phyloP scores from a whole-genome alignment of 2,888 invertebrate genomes.

The Leptinotarsa peninsularis region DNA sequence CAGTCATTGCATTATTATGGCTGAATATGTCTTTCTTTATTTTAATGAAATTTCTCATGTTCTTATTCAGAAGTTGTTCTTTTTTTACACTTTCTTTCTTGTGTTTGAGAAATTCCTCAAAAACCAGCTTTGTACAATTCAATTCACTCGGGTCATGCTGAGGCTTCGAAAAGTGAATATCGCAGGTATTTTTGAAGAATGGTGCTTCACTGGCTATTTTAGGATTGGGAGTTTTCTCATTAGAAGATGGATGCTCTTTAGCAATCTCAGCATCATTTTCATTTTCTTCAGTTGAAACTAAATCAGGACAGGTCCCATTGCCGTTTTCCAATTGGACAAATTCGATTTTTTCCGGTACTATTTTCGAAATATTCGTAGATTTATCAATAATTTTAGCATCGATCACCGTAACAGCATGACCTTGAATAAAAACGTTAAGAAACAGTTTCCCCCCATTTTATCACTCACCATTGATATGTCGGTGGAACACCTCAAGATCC shows the following conservation, averaged over 20 bases:
- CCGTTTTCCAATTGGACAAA: not conserved
- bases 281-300: constrained; percentile 23
- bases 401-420: constrained; percentile 7
- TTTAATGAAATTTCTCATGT: constrained; percentile 48
- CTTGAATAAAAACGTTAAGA: not conserved
- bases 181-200: constrained; percentile 40
- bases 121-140: constrained; percentile 46
- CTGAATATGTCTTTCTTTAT: constrained; percentile 50
- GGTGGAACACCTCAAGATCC: constrained; percentile 53
- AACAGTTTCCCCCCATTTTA: not conserved
- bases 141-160: constrained; percentile 43
- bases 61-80: constrained; percentile 45
- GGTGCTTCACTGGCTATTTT: constrained; percentile 30
- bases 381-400: not conserved
- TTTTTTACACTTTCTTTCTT: constrained; percentile 43
- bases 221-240: constrained; percentile 27
- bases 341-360: not conserved
- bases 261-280: constrained; percentile 16
- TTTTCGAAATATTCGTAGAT: not conserved
- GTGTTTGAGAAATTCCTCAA: constrained; percentile 50
- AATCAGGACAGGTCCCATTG: constrained; percentile 11
- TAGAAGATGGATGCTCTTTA: not conserved
- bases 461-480: constrained; percentile 53
- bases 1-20: constrained; percentile 31
- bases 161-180: constrained; percentile 43